Base-by-base conservation (phyloP, 1,140 invertebrate species). In the Drosophila obscura region DNA sequence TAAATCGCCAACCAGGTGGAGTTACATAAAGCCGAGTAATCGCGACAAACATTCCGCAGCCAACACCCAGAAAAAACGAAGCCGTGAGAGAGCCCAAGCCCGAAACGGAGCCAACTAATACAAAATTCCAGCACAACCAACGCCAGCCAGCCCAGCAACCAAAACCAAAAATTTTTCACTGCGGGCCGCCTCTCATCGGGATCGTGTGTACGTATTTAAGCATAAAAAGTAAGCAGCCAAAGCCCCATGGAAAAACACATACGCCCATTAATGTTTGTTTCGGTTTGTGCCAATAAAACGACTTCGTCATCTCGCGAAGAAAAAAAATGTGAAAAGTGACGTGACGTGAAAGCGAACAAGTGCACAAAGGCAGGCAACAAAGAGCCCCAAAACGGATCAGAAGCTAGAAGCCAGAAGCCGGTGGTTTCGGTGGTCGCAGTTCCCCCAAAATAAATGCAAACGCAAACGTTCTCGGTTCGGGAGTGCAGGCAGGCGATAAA, bases 301-400 rank as follows among this genome's bases (percentile, higher is more conserved):
- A 64, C 83, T 83, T 87, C 83, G 83, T 87, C 83, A 87, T 87
- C 83, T 87, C 79, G 58, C 64, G 71, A 45, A 76, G 60, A 58
- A 85, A 78, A 73, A 77, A 68, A 73, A 53, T 43, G 41, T 51
- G 58, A 50, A 57, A 80, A 80, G 65, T 85, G 80, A 84, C 80
- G 84, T 88, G 84, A 88, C 84, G 84, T 88, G 83, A 89, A 80
- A 73, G 73, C 80, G 62, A 83, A 88, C 64, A 69, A 59, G 67
- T 45, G 73, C 56, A 44, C 60, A 72, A 60, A 66, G 71, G 72
- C 35, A 39, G 26, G 72, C 39, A 44, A 57, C 66, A 74, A 75
- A 59, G 75, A 65, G 57, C 71, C 49, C 53, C 66, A 60, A 63
- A 58, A 50, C 64, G 80, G 59, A 71, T 64, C 49, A 66, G 64